phyloP scores from a whole-genome alignment of 2,113 vertebrate genomes.

The Laticauda colubrina region DNA sequence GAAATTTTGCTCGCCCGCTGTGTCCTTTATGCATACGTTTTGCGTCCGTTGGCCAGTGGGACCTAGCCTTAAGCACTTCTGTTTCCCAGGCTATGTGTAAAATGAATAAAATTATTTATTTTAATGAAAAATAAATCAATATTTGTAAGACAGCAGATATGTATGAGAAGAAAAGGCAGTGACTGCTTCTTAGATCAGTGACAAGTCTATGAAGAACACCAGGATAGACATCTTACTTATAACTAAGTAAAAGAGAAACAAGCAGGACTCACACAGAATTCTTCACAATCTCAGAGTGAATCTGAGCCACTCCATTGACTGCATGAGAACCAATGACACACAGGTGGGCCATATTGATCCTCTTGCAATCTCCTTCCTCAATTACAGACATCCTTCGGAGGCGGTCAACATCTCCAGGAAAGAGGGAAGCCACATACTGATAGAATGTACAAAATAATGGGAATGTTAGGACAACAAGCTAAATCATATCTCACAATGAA shows the following conservation, averaged over 20 bases:
- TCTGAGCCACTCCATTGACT: conserved; percentile 80
- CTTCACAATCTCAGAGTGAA: conserved; percentile 84
- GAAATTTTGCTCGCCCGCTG: too few species aligned
- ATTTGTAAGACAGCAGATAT: neutral
- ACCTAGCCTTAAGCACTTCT: neutral
- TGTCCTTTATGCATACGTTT: too few species aligned
- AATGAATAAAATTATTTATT: neutral
- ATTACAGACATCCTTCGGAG: conserved; percentile 84
- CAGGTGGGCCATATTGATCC: conserved; percentile 88
- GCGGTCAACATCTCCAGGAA: conserved; percentile 76
- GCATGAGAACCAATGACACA: conserved; percentile 84
- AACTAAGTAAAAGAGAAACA: neutral
- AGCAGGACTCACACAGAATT: conserved; percentile 70
- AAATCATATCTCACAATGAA: neutral
- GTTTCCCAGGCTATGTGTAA: neutral
- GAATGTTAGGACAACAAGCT: rapidly evolving
- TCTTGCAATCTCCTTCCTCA: conserved; percentile 82
- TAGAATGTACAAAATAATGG: neutral
- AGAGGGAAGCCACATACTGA: conserved; percentile 75
- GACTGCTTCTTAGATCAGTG: neutral
- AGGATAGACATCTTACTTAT: neutral
- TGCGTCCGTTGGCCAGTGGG: too few species aligned
- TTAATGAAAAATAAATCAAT: neutral
- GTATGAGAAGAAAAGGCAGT: neutral
- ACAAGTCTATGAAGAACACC: neutral